Conservation (phyloP, 2,113 vertebrate species). For the Alethe diademata region DNA sequence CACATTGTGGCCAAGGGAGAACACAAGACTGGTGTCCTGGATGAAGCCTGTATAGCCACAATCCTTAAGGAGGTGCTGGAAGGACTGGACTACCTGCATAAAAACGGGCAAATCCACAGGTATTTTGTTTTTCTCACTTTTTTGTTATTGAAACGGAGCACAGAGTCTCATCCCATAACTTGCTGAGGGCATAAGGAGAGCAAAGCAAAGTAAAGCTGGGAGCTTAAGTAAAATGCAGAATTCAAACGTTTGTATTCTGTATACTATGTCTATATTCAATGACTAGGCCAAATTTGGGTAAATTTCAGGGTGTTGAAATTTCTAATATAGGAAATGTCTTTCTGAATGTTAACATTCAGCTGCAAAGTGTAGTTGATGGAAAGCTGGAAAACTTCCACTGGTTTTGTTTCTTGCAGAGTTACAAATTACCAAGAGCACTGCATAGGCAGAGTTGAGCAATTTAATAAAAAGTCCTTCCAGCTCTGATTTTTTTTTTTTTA, state of each 20-base stretch:
- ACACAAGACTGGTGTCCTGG: slow-evolving; percentile 90
- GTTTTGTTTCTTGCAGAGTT: neutral
- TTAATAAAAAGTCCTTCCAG: neutral
- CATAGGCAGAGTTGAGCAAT: neutral
- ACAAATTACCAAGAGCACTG: neutral
- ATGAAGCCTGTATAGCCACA: slow-evolving; percentile 89
- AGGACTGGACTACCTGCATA: slow-evolving; percentile 92
- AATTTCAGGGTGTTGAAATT: neutral
- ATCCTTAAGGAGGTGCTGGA: slow-evolving; percentile 92
- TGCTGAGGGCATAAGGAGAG: neutral
- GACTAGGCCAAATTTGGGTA: neutral
- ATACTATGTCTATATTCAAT: neutral
- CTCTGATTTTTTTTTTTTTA: neutral
- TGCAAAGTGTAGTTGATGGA: neutral
- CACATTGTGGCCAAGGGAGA: slow-evolving; percentile 91
- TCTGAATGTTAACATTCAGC: neutral
- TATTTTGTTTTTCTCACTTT: slow-evolving; percentile 45
- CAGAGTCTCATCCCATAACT: neutral
- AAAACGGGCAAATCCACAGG: slow-evolving; percentile 96
- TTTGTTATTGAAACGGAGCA: neutral
- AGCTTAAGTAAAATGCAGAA: neutral
- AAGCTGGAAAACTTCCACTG: neutral
- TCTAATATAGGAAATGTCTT: neutral
- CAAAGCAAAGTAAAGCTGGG: neutral
- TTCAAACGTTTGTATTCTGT: neutral